phyloP scores from a whole-genome alignment of 2,888 invertebrate genomes.

The Caradrina kadenii region DNA sequence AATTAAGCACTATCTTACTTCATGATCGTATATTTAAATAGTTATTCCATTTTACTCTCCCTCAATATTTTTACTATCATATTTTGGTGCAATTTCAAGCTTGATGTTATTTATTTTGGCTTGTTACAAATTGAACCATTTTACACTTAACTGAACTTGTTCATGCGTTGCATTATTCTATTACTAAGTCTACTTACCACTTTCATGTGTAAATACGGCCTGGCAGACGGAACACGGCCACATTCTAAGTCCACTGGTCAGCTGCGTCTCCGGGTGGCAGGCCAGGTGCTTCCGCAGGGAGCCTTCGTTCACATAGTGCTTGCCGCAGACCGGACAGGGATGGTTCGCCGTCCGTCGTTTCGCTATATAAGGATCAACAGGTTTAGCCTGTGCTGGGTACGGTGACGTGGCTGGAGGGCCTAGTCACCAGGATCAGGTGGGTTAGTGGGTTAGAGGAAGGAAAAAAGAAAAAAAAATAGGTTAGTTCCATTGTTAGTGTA shows the following conservation, averaged over 20 bases:
- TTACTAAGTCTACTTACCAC: conserved; percentile 92
- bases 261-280: conserved; percentile 97
- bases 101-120: background rate
- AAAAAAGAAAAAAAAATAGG: conserved; percentile 76
- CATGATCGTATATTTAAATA: no score
- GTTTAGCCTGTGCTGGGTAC: conserved; percentile 90
- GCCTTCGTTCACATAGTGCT: conserved; percentile 98
- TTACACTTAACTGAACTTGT: no score
- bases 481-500: conserved; percentile 82
- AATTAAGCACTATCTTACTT: background rate
- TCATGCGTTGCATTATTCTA: background rate
- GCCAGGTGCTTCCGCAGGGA: conserved; percentile 97
- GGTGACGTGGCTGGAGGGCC: conserved; percentile 92
- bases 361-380: conserved; percentile 95
- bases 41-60: no score
- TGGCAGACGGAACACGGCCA: conserved; percentile 99
- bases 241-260: conserved; percentile 97
- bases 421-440: conserved; percentile 89
- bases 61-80: no score
- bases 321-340: conserved; percentile 98
- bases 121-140: background rate
- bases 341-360: conserved; percentile 98
- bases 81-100: background rate
- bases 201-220: conserved; percentile 98
- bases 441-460: conserved; percentile 85